These are phyloP conservation scores for Discoglossus pictus DNA, from an alignment of 2,797 vertebrate species.

Conservation along the genomic window DNA sequence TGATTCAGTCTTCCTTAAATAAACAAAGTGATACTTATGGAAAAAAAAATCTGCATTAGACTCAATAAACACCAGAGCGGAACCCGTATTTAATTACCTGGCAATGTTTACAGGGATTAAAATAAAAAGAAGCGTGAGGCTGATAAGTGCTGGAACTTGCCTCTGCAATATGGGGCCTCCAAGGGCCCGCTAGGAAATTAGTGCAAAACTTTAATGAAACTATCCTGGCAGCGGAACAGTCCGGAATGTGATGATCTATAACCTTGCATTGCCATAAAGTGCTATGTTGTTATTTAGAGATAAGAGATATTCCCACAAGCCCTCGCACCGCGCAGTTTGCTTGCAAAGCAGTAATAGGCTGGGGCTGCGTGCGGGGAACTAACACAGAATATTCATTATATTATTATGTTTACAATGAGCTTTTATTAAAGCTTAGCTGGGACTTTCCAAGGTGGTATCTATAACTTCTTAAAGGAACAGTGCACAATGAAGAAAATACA, in stretches of 20 bases:
- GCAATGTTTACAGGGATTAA: constrained; percentile 42
- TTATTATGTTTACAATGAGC: too few relatives aligned
- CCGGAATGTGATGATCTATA: constrained; percentile 35
- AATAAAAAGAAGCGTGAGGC: background rate
- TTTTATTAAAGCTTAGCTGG: too few relatives aligned
- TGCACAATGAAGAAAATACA: too few relatives aligned
- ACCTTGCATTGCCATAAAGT: constrained; percentile 24
- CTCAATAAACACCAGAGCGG: constrained; percentile 39
- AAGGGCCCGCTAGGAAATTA: constrained; percentile 35
- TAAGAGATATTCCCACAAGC: constrained; percentile 21
- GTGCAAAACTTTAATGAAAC: constrained; percentile 48
- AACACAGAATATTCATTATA: too few relatives aligned
- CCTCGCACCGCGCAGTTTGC: background rate
- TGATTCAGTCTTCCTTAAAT: constrained; percentile 12
- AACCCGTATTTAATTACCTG: constrained; percentile 46
- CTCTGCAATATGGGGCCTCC: constrained; percentile 14
- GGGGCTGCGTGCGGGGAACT: too few relatives aligned
- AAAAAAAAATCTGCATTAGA: constrained; percentile 29
- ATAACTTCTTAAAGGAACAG: too few relatives aligned
- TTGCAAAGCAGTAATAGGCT: background rate
- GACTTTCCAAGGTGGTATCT: too few relatives aligned
- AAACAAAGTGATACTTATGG: constrained; percentile 12
- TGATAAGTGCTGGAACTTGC: constrained; percentile 26
- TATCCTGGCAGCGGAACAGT: constrained; percentile 17
- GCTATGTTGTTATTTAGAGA: constrained; percentile 19